phyloP scores from a whole-genome alignment of 2,888 invertebrate species.

The Spialia ferax region DNA sequence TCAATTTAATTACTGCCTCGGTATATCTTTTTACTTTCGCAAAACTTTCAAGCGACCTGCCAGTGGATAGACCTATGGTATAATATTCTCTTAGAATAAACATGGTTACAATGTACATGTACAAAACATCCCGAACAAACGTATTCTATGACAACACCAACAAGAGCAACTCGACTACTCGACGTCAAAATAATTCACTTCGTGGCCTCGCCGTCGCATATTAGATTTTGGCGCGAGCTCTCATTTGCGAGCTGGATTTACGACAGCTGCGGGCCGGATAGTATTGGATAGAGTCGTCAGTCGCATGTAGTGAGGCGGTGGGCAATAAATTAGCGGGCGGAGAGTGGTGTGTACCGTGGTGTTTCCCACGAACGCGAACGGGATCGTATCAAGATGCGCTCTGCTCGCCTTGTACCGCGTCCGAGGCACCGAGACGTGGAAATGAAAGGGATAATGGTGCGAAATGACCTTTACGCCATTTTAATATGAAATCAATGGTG shows the following conservation, averaged over 20 bases:
- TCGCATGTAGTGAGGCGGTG: conserved; percentile 74
- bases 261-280: conserved; percentile 61
- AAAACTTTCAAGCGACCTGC: neutral
- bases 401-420: conserved; percentile 44
- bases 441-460: too few relatives aligned
- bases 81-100: conserved; percentile 13
- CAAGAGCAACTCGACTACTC: conserved; percentile 34
- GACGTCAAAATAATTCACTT: conserved; percentile 44
- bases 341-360: conserved; percentile 57
- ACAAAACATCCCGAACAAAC: conserved; percentile 29
- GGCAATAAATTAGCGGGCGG: conserved; percentile 79
- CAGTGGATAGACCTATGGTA: neutral
- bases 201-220: conserved; percentile 48
- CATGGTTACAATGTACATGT: conserved; percentile 15
- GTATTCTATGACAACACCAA: conserved; percentile 29
- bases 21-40: too few relatives aligned
- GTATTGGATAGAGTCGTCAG: conserved; percentile 84
- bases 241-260: conserved; percentile 51
- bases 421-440: conserved; percentile 45
- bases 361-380: conserved; percentile 81
- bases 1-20: too few relatives aligned
- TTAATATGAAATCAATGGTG: too few relatives aligned
- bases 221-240: conserved; percentile 50
- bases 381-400: conserved; percentile 81
- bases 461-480: too few relatives aligned